Percentiles rank a stretch among this genome's conserved stretches.
These are phyloP conservation scores for Zonitis immaculata DNA, from an alignment of 2,888 invertebrate genomes.

Conservation along the genomic window DNA sequence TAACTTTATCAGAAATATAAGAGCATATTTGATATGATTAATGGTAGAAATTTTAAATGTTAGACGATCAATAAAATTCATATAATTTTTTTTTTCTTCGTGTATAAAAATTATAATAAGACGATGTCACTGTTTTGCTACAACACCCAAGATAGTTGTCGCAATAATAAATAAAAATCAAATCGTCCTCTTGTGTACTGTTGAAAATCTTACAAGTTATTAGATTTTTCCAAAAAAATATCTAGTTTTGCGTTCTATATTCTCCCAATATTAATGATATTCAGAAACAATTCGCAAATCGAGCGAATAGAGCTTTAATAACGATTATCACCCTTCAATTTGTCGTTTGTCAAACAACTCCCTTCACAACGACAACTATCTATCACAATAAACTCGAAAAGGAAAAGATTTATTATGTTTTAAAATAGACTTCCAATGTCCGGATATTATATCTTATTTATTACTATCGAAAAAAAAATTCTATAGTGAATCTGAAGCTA, in stretches of 20 bases:
- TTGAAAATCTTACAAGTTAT: background rate
- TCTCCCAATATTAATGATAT: background rate
- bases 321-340: background rate
- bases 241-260: background rate
- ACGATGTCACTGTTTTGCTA: background rate
- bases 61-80: background rate
- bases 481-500: too few relatives aligned
- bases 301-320: too few relatives aligned
- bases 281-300: background rate
- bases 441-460: background rate
- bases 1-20: conserved; percentile 6
- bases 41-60: conserved; percentile 5
- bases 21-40: conserved; percentile 5
- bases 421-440: background rate
- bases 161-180: background rate
- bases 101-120: too few relatives aligned
- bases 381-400: conserved; percentile 3
- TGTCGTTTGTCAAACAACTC: background rate
- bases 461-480: too few relatives aligned
- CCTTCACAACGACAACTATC: background rate
- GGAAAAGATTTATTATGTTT: conserved; percentile 1
- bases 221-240: too few relatives aligned
- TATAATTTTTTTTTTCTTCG: too few relatives aligned
- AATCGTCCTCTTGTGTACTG: background rate
- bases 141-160: background rate